Conservation (phyloP, 2,113 vertebrate species). For the Potamarius usumacintae region DNA sequence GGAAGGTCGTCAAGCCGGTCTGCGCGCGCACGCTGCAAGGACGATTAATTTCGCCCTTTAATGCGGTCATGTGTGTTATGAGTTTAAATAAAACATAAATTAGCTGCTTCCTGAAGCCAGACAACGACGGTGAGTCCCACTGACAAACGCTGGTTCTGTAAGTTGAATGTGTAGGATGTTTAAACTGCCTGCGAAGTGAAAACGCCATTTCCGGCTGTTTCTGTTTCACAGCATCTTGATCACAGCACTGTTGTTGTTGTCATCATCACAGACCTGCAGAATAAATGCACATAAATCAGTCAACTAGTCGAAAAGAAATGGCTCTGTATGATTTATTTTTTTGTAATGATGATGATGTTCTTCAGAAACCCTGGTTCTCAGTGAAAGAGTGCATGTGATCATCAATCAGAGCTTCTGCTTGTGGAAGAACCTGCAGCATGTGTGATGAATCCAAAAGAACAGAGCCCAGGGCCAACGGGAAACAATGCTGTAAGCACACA, state of each 20-base stretch:
- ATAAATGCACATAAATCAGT: neutral
- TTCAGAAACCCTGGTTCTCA: neutral
- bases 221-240: slow-evolving; percentile 11
- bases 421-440: slow-evolving; percentile 56
- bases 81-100: neutral
- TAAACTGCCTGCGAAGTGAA: neutral
- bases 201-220: neutral
- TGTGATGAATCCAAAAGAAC: slow-evolving; percentile 64
- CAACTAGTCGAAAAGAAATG: neutral
- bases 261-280: neutral
- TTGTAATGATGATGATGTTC: neutral
- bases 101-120: neutral
- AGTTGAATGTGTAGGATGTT: neutral
- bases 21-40: slow-evolving; percentile 6
- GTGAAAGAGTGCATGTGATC: slow-evolving; percentile 27
- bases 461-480: slow-evolving; percentile 68
- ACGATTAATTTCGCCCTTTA: neutral
- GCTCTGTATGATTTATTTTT: neutral
- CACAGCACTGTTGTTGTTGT: neutral
- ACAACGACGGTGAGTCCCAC: neutral
- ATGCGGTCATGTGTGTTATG: neutral
- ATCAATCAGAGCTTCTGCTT: slow-evolving; percentile 1
- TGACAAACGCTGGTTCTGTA: neutral
- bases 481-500: slow-evolving; percentile 76
- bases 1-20: slow-evolving; percentile 62